Base-by-base conservation (phyloP, 2,113 vertebrate genomes). In the Peromyscus maniculatus region DNA sequence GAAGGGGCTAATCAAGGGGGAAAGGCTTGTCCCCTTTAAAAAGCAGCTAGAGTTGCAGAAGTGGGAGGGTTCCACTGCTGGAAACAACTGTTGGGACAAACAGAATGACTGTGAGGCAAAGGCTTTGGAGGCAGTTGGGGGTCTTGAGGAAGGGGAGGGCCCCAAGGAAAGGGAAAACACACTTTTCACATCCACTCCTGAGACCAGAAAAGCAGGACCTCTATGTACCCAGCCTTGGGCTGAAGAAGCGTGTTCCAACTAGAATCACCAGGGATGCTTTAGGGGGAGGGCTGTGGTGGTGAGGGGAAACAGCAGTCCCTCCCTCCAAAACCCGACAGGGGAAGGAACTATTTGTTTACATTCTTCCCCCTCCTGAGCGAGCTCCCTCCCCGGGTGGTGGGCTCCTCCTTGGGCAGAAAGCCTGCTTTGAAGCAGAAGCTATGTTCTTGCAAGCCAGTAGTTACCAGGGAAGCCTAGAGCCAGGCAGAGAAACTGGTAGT, bases 131-230 rank as follows among this genome's bases (percentile, higher is more conserved):
- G 31, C 55, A 91, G 67, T 82, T 9, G 66, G 52, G 92, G 86
- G 77, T 90, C 91, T 86, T 15, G 4, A 39, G 43, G 62, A 92
- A 95, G 55, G 46, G 43, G 39, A 79, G 55, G 55, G 83, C 82
- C 77, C 46, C 46, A 94, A 62, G 46, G 89, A 95, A 95, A 89
- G 75, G 78, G 93, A 94, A 94, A 96, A 91, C 62, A 88, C n/a
- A 80, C 74, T 84, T 96, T 62, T 89, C 82, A 93, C 28, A 80
- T 62, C 43, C 77, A 93, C 57, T 96, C 87, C 93, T 66, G 55
- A 97, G 95, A 97, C 91, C 93, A 93, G 43, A 96, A 97, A 95
- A 96, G 91, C 79, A 43, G 87, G 83, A 33, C 82, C 74, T 71
- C 39, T n/a, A 89, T 59, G 71, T 31, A 64, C 67, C 77, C 93